phyloP scores from a whole-genome alignment of 2,888 invertebrate genomes.

The Drosophila paranaensis region DNA sequence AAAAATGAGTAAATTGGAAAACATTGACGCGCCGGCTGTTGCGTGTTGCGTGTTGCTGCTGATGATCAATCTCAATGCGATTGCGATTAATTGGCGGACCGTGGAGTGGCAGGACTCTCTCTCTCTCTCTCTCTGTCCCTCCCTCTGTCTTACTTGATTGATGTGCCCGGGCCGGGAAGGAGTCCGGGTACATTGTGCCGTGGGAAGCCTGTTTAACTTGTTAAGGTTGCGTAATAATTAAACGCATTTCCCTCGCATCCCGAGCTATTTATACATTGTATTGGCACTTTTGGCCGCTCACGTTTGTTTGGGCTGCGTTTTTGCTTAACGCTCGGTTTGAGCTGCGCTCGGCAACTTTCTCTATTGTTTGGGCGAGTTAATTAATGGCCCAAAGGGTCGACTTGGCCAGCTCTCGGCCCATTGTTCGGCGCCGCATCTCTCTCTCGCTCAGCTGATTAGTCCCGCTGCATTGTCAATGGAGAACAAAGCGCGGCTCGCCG shows the following conservation, averaged over 20 bases:
- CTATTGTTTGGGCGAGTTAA: slow-evolving; percentile 63
- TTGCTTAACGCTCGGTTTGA: slow-evolving; percentile 30
- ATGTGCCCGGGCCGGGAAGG: slow-evolving; percentile 5
- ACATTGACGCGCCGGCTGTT: slow-evolving; percentile 9
- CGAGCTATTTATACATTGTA: slow-evolving; percentile 55
- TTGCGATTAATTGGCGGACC: slow-evolving; percentile 60
- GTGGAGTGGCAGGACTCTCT: slow-evolving; percentile 2
- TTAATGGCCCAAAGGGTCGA: slow-evolving; percentile 68
- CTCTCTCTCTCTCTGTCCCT: too few relatives aligned
- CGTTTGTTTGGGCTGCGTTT: slow-evolving; percentile 28
- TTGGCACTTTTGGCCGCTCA: slow-evolving; percentile 65
- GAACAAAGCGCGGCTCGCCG: slow-evolving; percentile 47
- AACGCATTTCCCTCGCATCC: slow-evolving; percentile 20
- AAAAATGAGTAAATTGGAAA: slow-evolving; percentile 26
- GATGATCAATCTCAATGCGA: slow-evolving; percentile 67
- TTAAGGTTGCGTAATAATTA: slow-evolving; percentile 39
- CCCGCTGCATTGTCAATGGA: slow-evolving; percentile 68
- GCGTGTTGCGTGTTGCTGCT: background rate
- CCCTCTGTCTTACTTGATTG: slow-evolving; percentile 29
- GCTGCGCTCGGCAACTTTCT: slow-evolving; percentile 50
- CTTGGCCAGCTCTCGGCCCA: slow-evolving; percentile 13
- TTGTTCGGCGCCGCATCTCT: slow-evolving; percentile 50
- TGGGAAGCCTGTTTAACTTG: slow-evolving; percentile 6
- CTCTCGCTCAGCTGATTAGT: slow-evolving; percentile 73
- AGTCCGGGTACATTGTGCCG: too few relatives aligned